phyloP scores from a whole-genome alignment of 2,888 invertebrate species.

The Cephalotes varians region DNA sequence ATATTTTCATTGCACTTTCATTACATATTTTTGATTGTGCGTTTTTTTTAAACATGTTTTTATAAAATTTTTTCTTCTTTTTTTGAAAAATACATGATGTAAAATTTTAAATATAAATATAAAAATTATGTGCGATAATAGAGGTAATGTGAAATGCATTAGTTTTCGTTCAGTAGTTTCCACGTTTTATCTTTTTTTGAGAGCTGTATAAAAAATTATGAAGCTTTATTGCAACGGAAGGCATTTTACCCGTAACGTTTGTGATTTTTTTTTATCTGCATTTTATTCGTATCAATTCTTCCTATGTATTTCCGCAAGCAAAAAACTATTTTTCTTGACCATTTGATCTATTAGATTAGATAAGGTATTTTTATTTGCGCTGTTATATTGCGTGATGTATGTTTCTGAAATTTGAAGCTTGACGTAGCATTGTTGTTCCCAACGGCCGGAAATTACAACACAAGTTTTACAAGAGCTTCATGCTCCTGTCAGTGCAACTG shows the following conservation, averaged over 20 bases:
- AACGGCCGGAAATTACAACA: constrained; percentile 15
- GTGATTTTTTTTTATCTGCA: not conserved
- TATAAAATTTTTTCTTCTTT: not conserved
- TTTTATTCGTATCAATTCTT: not conserved
- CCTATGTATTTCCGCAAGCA: not conserved
- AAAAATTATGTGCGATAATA: not conserved
- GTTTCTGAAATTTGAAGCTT: constrained; percentile 16
- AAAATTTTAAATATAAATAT: not conserved
- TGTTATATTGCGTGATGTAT: constrained; percentile 26
- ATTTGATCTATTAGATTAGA: constrained; percentile 2
- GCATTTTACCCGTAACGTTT: not conserved
- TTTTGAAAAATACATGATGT: not conserved
- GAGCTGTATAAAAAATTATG: not conserved
- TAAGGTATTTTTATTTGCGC: constrained; percentile 16
- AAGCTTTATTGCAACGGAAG: not conserved
- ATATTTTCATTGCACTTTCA: too few relatives aligned
- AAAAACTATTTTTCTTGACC: constrained; percentile 3
- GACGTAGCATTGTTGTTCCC: constrained; percentile 10
- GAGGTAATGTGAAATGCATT: not conserved
- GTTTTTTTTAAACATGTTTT: not conserved
- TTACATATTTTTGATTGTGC: not conserved
- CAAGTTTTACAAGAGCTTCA: constrained; percentile 13
- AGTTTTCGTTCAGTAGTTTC: not conserved
- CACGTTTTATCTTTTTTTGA: not conserved
- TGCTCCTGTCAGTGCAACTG: constrained; percentile 13